Base-by-base conservation (phyloP, 2,888 invertebrate genomes). In the Cecidostiba fungosa region DNA sequence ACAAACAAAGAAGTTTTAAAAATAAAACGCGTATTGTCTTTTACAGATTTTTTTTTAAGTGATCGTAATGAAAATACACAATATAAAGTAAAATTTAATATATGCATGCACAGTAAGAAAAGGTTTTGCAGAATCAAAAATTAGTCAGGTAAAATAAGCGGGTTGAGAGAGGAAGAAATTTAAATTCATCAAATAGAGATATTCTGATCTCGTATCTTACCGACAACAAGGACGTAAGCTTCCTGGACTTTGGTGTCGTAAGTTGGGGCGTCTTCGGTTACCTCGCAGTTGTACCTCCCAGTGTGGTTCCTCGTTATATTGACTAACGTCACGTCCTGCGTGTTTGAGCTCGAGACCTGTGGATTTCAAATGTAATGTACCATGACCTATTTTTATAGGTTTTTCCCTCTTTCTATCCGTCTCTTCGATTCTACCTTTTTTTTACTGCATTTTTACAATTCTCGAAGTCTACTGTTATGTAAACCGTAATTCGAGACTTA, bases 241-340 rank as follows among this genome's bases (percentile, higher is more conserved):
- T 95, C 94, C 89, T 95, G 93, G 89, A 96, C 95, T 88, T 95
- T 95, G 0, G 96, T 96, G 93, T 96, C 96, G 92, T 96, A 96
- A 76, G 95, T 94, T 0, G 96, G 96, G 0, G 95, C 95, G 89
- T 96, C 96, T 0, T 96, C 96, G 0, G 96, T 96, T 80, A 96
- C 96, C 91, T 96, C 96, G 92, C 96, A 97, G 93, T 95, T 96
- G 94, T 96, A 97, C 88, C 94, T 93, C 2, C 96, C 96, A 84
- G 96, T 95, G 88, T 96, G 94, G 19, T 95, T 94, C 73, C 95
- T 94, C 90, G 95, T 95, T 90, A 96, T 95, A 90, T 96, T 95
- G 89, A 95, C 94, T 89, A 97, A 94, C 32, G 96, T 95, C 87
- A 97, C 96, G 91, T 95, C 95, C 90, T 96, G 95, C 89, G 95